Percentiles rank a stretch among this genome's conserved stretches.
These are phyloP conservation scores for Hippocampus abdominalis DNA, from an alignment of 2,113 vertebrate species.

Conservation along the genomic window DNA sequence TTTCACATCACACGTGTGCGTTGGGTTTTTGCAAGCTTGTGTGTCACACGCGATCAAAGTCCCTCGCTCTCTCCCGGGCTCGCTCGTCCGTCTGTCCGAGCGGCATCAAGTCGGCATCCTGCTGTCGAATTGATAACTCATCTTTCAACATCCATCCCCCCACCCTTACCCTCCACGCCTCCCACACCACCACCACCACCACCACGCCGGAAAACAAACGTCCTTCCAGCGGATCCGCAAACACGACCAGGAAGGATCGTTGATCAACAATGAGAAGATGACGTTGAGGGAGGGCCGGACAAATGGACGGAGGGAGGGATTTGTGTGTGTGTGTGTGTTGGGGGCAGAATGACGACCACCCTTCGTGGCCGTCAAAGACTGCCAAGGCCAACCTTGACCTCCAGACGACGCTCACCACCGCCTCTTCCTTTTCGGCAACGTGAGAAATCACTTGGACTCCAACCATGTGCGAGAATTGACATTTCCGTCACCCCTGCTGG, in stretches of 20 bases:
- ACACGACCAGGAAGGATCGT: conserved; percentile 35
- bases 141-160: conserved; percentile 68
- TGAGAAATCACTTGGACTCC: conserved; percentile 49
- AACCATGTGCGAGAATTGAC: conserved; percentile 53
- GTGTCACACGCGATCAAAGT: conserved; percentile 14
- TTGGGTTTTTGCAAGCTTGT: not conserved
- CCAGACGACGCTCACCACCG: conserved; percentile 26
- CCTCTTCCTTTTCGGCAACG: not conserved
- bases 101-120: conserved; percentile 49
- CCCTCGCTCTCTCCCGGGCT: conserved; percentile 21
- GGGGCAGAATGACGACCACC: conserved; percentile 23
- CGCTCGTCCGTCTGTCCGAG: conserved; percentile 25
- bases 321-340: conserved; percentile 3
- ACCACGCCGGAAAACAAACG: conserved; percentile 72
- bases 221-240: conserved; percentile 74
- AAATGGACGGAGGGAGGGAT: conserved; percentile 36
- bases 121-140: conserved; percentile 77
- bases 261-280: conserved; percentile 46
- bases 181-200: too few relatives aligned
- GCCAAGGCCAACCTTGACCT: conserved; percentile 46
- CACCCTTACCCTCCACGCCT: too few relatives aligned
- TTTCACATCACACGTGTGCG: not conserved
- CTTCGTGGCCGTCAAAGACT: conserved; percentile 48
- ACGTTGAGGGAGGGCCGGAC: conserved; percentile 56
- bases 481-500: conserved; percentile 29